Evolutionary conservation across 2,797 vertebrate genomes (phyloP), one percentile per base, ranked within the genome.

Genomic region (Enteromius anoplus): DNA sequence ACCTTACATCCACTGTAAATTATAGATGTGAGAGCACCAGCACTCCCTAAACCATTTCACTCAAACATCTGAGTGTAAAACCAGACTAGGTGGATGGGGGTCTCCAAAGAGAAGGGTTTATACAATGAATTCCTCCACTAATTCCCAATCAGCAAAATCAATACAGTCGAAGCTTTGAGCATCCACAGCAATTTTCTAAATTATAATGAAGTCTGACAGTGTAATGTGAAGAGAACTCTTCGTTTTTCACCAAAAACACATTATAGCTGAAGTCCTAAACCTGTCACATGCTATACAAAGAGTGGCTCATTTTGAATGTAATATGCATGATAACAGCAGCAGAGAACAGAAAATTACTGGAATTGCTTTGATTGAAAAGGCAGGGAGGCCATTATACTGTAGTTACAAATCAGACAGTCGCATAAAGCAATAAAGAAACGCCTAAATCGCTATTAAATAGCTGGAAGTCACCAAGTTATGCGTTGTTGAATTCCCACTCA

Each of bases 1-100:
- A 65, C 75, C 75, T 78, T 21, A 8, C 75, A 78, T 78, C 64
- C 40, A 78, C 60, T 78, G 75, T 65, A 78, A 47, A 65, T 78
- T 26, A 78, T n/a, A 34, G 75, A 64, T 64, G 75, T 49, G 60
- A 78, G 60, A 49, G 60, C 42, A 64, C 23, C 23, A 64, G 23
- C 23, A 32, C 75, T 78, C 42, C 58, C 26, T 49, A 65, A 78
- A 78, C 5, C 23, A 21, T 21, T 45, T 40, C 51, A 58, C 72
- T 58, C 51, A 23, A 75, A 75, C 53, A 58, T 17, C 21, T n/a
- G 19, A 75, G 51, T 58, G 72, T 2, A 75, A 75, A 75, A 32
- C 14, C 73, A 40, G 34, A 42, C 60, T 26, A 60, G 37, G 29
- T 9, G 21, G 51, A 75, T 34, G 17, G 17, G 47, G 17, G 42